A percentile compares a stretch with the other conserved stretches of the same genome.
Evolutionary conservation across 2,797 vertebrate species (phyloP).

Genomic region (Apogon hyalosoma): DNA sequence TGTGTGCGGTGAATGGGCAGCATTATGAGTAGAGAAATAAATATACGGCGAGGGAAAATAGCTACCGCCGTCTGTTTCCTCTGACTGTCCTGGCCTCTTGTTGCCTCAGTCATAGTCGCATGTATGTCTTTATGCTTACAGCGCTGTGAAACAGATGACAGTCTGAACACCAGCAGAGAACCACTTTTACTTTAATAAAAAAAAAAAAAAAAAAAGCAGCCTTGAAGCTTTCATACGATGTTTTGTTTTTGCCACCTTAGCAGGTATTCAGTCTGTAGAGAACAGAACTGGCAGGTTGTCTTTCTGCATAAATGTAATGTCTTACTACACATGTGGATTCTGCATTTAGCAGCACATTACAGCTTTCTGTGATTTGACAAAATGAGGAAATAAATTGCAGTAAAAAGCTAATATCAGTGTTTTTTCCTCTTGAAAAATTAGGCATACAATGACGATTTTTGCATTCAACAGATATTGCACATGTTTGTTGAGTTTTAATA

Average conservation of each 20-base stretch:
- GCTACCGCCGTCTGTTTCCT: slow-evolving; percentile 61
- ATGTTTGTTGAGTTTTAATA: too few relatives aligned
- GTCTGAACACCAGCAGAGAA: slow-evolving; percentile 32
- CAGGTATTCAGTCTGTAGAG: too few relatives aligned
- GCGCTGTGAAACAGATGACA: slow-evolving; percentile 9
- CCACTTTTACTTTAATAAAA: slow-evolving; percentile 15
- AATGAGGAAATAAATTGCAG: too few relatives aligned
- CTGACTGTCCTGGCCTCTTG: slow-evolving; percentile 41
- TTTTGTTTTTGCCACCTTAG: slow-evolving; percentile 7
- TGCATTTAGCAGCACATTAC: too few relatives aligned
- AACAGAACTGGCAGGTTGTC: too few relatives aligned
- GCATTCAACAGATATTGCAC: too few relatives aligned
- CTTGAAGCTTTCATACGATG: neutral
- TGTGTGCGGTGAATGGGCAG: slow-evolving; percentile 77
- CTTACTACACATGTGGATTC: too few relatives aligned
- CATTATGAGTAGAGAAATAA: slow-evolving; percentile 78
- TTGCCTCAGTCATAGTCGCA: slow-evolving; percentile 24
- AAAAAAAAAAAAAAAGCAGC: neutral
- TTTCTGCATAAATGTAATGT: too few relatives aligned
- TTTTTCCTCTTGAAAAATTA: too few relatives aligned
- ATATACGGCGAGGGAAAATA: slow-evolving; percentile 71
- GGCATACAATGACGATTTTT: too few relatives aligned
- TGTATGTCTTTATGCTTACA: slow-evolving; percentile 31
- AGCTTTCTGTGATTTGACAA: too few relatives aligned
- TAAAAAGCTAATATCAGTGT: too few relatives aligned